Base-by-base conservation (phyloP, 2,888 invertebrate genomes). In the Andrena flavipes region DNA sequence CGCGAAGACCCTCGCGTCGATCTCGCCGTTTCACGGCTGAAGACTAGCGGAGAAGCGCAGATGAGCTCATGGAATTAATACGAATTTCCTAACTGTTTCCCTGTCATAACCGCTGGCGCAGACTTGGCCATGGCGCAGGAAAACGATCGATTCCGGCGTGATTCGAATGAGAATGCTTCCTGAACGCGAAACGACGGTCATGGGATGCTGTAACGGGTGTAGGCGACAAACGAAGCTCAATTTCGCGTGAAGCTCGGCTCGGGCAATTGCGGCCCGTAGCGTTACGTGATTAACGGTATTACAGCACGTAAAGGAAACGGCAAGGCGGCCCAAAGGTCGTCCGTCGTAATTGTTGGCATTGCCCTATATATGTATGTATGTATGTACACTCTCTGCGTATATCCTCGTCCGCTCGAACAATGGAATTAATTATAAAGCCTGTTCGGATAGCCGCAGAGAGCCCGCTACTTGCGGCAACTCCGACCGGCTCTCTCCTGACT, bases 361-460 rank as follows among this genome's bases (percentile, higher is more conserved):
- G 86, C 75, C 82, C 87, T 83, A 84, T 84, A 88, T 88, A 86
- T 51, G 7, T 30, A 33, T 48, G 16, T 48, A 10, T n/a, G 54
- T 13, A 35, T 16, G 7, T 51, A 35, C 8, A 35, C 8, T 6
- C 13, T 16, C 20, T 56, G 62, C 65, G 76, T 80, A 74, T 56
- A 75, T 80, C 78, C 71, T 42, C 51, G 68, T 59, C 70, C 49
- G 84, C 85, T 87, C 88, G 89, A 91, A 92, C 92, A 92, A 92
- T 92, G 86, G 90, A 90, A 92, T 93, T 93, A 93, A 93, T 93
- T 92, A 92, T 91, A 91, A 90, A 88, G 89, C 89, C 85, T 88
- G 90, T 89, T 85, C 82, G 89, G 86, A 92, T 91, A 88, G 88
- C 90, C 91, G 88, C 89, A 88, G 84, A 90, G 86, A 90, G 87